Evolutionary conservation across 2,888 invertebrate species (phyloP), one percentile per base, ranked within the genome.

Genomic region (Aphelenchoides bicaudatus): DNA sequence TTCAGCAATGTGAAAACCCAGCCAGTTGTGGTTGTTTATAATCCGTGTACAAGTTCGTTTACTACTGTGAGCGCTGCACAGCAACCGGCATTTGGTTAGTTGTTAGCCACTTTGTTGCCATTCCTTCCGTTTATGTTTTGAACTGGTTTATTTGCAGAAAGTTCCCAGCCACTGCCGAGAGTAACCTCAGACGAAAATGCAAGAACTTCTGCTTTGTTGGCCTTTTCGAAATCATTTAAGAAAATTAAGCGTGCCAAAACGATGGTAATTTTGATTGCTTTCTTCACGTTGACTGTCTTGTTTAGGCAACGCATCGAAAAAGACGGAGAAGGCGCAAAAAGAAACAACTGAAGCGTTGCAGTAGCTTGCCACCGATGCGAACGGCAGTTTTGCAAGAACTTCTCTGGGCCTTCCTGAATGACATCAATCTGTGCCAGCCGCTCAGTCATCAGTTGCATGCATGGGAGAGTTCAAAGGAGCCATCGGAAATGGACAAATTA

Each of bases 151-250:
- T 16, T 2, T 37, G 16, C 21, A 37, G 43, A 43, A 13, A 23
- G 25, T 16, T 43, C 43, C 2, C 27, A 23, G 2, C 43, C 43
- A 27, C 16, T 51, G 19, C 3, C 37, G n/a, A 37, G 52, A 2
- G 25, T 28, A 19, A 37, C 52, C 1, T 51, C 52, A 39, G 52
- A 37, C 16, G 52, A 51, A 28, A 51, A 51, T 34, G 19, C 31
- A 16, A 56, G 68, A n/a, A 59, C 68, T 2, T 53, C 63, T 16
- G 73, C 72, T 4, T 62, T 77, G 5, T 57, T 78, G 21, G 72
- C 68, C 39, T 77, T 77, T 62, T 75, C 74, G 28, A 73, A 72
- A 56, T 67, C 68, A 10, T 77, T 77, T 66, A 77, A 77, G 63
- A 77, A 77, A 63, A 74, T 77, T n/a, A 70, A 65, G 56, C 54